Percentiles rank a stretch among this genome's conserved stretches.
These are phyloP conservation scores for Drosophila neoperkinsi DNA, from an alignment of 2,888 invertebrate species.

Conservation along the genomic window DNA sequence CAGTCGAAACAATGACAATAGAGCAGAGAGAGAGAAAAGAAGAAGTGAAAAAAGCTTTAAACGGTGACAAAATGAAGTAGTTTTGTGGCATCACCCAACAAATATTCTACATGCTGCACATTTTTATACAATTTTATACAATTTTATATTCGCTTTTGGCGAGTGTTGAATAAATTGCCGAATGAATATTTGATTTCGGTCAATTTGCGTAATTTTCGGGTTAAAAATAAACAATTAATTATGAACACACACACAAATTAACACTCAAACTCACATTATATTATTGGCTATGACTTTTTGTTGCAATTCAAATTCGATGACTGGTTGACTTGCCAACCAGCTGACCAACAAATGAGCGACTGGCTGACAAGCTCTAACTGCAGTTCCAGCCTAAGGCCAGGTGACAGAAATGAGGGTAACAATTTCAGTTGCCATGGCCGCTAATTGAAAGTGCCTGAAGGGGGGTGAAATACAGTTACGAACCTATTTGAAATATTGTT, in stretches of 20 bases:
- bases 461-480: conserved; percentile 48
- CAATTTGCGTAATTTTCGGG: conserved; percentile 35
- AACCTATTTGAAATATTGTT: conserved; percentile 2
- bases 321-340: conserved; percentile 31
- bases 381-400: conserved; percentile 3
- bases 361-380: conserved; percentile 13
- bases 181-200: conserved; percentile 56
- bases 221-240: conserved; percentile 56
- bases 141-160: conserved; percentile 18
- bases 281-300: neutral
- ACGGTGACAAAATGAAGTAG: neutral
- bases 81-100: neutral
- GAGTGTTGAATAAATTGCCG: conserved; percentile 59
- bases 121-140: conserved; percentile 26
- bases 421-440: conserved; percentile 69
- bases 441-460: conserved; percentile 65
- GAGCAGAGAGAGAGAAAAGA: too few relatives aligned
- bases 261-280: neutral
- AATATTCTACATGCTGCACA: conserved; percentile 11
- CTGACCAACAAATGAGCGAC: conserved; percentile 32
- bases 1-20: neutral
- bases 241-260: conserved; percentile 18
- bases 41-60: neutral
- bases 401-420: conserved; percentile 32
- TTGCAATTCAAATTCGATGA: neutral